phyloP scores from a whole-genome alignment of 2,797 vertebrate species.

The Danio tinwini region DNA sequence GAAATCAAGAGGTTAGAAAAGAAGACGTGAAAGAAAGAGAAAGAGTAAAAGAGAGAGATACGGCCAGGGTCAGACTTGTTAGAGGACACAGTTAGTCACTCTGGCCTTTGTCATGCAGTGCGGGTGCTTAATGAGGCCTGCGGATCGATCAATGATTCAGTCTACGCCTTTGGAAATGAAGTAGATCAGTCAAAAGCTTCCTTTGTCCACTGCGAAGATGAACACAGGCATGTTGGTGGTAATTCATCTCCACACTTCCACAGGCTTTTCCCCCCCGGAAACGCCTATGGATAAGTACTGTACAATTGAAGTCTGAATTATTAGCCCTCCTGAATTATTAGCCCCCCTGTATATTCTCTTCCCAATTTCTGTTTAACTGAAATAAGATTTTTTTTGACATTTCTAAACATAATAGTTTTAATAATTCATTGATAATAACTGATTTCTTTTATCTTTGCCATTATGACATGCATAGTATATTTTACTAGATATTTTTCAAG shows the following conservation, averaged over 20 bases:
- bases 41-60: conserved; percentile 10
- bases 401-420: no score
- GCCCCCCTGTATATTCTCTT: no score
- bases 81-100: conserved; percentile 69
- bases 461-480: no score
- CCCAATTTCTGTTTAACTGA: no score
- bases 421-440: no score
- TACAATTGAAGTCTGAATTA: not conserved
- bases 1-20: conserved; percentile 29
- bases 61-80: conserved; percentile 55
- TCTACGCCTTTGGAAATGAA: conserved; percentile 76
- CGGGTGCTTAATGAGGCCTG: conserved; percentile 77
- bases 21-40: not conserved
- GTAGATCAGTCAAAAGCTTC: conserved; percentile 73
- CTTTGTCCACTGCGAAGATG: conserved; percentile 44
- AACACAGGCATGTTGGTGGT: conserved; percentile 50
- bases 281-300: not conserved
- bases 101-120: conserved; percentile 66
- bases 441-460: no score
- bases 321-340: no score
- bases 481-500: no score
- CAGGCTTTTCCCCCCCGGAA: not conserved
- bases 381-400: no score
- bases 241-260: conserved; percentile 50
- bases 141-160: conserved; percentile 78